Evolutionary conservation across 2,113 vertebrate genomes (phyloP).

Genomic region (Trogon surrucura): DNA sequence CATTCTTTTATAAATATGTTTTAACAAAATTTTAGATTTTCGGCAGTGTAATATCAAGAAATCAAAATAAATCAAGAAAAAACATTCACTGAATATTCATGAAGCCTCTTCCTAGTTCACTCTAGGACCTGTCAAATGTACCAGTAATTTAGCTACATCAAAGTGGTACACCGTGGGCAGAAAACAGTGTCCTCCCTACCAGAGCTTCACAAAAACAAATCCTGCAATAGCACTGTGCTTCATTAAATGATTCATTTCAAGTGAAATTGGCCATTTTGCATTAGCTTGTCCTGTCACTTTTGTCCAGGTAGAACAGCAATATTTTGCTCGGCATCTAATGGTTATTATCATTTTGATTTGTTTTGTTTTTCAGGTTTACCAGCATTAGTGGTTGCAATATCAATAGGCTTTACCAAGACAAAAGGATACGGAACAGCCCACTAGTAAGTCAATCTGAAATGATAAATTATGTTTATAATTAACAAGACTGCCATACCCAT

Average conservation of each 20-base stretch:
- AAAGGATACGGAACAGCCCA: slow-evolving; percentile 97
- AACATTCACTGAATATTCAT: slow-evolving; percentile 24
- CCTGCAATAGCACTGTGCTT: background rate
- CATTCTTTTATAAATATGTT: slow-evolving; percentile 3
- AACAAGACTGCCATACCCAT: background rate
- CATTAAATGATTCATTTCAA: slow-evolving; percentile 21
- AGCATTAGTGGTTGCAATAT: slow-evolving; percentile 96
- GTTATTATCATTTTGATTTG: slow-evolving; percentile 31
- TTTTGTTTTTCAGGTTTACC: slow-evolving; percentile 86
- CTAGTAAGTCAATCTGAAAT: slow-evolving; percentile 89
- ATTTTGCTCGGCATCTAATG: background rate
- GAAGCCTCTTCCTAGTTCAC: slow-evolving; percentile 72
- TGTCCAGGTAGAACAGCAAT: background rate
- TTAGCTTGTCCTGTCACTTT: background rate
- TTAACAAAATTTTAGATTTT: slow-evolving; percentile 44
- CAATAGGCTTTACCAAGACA: slow-evolving; percentile 99
- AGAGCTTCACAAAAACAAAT: slow-evolving; percentile 18
- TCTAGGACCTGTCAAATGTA: slow-evolving; percentile 77
- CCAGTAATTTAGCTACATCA: slow-evolving; percentile 86
- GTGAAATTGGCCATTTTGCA: background rate
- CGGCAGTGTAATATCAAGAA: background rate
- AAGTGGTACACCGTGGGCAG: slow-evolving; percentile 15
- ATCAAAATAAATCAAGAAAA: slow-evolving; percentile 43
- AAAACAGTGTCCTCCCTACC: slow-evolving; percentile 30
- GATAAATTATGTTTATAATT: slow-evolving; percentile 9